phyloP scores from a whole-genome alignment of 2,888 invertebrate species.

The Nesidiocoris tenuis region DNA sequence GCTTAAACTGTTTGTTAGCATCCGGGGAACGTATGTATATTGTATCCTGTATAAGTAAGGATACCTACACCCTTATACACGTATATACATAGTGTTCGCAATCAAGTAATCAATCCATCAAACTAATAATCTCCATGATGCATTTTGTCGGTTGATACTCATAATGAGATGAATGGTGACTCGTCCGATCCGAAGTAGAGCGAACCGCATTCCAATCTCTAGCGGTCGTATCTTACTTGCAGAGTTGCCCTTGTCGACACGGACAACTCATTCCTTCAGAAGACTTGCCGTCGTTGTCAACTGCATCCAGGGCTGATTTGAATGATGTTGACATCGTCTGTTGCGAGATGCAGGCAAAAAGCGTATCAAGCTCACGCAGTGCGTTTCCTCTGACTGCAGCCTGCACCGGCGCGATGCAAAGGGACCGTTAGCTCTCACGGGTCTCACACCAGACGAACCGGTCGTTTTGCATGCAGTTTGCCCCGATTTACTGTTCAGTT shows the following conservation, averaged over 20 bases:
- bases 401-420: background rate
- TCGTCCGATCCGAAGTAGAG: no score
- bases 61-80: no score
- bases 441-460: constrained; percentile 6
- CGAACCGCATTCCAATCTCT: background rate
- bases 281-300: background rate
- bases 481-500: no score
- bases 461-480: background rate
- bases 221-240: background rate
- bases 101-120: no score
- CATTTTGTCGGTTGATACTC: no score
- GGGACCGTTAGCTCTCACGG: background rate
- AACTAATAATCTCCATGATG: no score
- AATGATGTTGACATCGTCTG: background rate
- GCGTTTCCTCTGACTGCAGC: constrained; percentile 1
- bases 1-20: no score
- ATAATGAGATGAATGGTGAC: no score
- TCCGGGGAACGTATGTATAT: no score
- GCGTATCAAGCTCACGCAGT: background rate
- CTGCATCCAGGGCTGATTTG: background rate
- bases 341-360: background rate
- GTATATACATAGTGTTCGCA: no score
- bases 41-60: no score
- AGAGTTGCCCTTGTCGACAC: background rate
- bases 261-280: background rate